phyloP scores from a whole-genome alignment of 2,113 vertebrate genomes.

The Pachypanchax playfairii region DNA sequence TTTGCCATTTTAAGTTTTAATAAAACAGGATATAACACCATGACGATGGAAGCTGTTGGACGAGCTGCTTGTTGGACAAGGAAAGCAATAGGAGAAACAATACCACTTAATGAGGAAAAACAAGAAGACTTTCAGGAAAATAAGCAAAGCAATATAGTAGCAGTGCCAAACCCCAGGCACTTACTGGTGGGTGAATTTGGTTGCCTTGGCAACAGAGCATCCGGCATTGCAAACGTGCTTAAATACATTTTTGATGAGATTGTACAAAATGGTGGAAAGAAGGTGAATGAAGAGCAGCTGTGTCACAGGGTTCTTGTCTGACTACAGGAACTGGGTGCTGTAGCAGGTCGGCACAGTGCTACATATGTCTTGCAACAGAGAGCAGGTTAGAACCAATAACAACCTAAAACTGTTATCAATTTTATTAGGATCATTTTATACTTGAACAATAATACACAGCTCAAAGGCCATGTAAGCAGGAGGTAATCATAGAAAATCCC shows the following conservation, averaged over 20 bases:
- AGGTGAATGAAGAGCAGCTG: constrained; percentile 54
- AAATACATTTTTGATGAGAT: constrained; percentile 81
- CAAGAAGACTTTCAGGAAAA: constrained; percentile 58
- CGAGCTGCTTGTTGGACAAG: constrained; percentile 26
- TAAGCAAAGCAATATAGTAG: constrained; percentile 71
- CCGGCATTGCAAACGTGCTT: constrained; percentile 69
- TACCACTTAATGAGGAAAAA: constrained; percentile 62
- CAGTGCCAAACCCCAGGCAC: constrained; percentile 61
- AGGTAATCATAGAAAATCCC: constrained; percentile 48
- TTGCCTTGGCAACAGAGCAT: constrained; percentile 83
- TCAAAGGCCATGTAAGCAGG: constrained; percentile 38
- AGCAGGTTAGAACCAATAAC: neutral
- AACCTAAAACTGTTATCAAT: constrained; percentile 16
- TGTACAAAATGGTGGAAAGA: constrained; percentile 72
- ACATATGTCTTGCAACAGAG: neutral
- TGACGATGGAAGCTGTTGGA: constrained; percentile 30
- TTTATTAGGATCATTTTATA: constrained; percentile 37
- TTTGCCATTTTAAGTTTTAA: constrained; percentile 19
- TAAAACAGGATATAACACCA: constrained; percentile 6
- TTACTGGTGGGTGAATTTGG: constrained; percentile 75
- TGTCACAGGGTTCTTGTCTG: constrained; percentile 61
- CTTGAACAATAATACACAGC: constrained; percentile 46
- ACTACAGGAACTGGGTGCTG: constrained; percentile 21
- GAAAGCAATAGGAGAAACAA: constrained; percentile 38
- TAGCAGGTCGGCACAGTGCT: constrained; percentile 11